Conservation (phyloP, 1,140 invertebrate genomes). For the Trachymyrmex septentrionalis region DNA sequence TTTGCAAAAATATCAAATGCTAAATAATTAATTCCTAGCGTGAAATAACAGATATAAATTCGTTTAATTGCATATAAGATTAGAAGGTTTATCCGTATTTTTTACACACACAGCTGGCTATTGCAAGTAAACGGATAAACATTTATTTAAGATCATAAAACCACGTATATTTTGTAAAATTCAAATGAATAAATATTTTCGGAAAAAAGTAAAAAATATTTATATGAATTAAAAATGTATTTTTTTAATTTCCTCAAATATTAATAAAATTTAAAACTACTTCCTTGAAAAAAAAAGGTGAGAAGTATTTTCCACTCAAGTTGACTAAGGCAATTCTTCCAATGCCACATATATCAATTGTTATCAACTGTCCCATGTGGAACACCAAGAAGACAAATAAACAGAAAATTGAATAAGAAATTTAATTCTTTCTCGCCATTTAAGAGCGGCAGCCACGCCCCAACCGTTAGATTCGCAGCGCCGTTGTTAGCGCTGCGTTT, state of each 20-base stretch:
- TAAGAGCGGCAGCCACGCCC: conserved; percentile 71
- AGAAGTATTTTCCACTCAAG: background rate
- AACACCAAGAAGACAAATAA: background rate
- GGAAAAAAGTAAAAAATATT: background rate
- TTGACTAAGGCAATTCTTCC: background rate
- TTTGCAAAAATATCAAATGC: background rate
- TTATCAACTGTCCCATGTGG: background rate
- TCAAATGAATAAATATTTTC: background rate
- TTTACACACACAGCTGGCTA: background rate
- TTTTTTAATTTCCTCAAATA: background rate
- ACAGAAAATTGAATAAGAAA: background rate
- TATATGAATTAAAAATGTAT: background rate
- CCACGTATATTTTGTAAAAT: background rate
- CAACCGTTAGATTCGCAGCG: conserved; percentile 72
- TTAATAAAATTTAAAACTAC: background rate
- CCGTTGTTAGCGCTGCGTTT: conserved; percentile 47
- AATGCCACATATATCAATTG: background rate
- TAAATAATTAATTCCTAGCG: too few species aligned
- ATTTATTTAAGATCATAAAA: background rate
- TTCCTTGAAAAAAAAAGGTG: background rate
- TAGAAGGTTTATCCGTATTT: background rate
- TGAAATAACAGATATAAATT: background rate
- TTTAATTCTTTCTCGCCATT: background rate
- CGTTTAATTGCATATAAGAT: background rate
- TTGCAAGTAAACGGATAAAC: background rate